These are phyloP conservation scores for Eupithecia abbreviata DNA, from an alignment of 2,888 invertebrate species.

Conservation along the genomic window DNA sequence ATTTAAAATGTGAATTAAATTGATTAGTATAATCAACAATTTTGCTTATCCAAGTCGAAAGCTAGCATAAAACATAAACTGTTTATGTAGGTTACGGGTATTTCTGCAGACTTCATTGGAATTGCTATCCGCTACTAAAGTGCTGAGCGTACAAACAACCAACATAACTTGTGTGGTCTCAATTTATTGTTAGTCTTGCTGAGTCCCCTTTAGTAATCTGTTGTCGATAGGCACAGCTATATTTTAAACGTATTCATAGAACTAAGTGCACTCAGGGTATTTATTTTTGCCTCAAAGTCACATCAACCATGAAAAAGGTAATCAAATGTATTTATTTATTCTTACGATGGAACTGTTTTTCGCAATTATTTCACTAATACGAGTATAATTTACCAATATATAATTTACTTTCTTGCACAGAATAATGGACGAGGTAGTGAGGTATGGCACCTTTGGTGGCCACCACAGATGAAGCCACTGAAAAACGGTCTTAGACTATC, in stretches of 20 bases:
- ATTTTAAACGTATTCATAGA: not conserved
- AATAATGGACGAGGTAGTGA: not conserved
- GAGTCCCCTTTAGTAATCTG: not conserved
- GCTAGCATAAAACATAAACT: not conserved
- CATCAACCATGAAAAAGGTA: constrained; percentile 3
- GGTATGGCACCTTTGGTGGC: too few species aligned
- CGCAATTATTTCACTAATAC: not conserved
- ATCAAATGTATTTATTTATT: not conserved
- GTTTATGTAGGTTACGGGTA: not conserved
- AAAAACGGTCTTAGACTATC: too few species aligned
- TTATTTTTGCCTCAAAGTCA: not conserved
- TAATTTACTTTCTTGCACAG: not conserved
- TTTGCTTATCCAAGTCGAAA: not conserved
- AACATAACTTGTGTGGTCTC: constrained; percentile 8
- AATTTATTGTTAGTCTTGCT: constrained; percentile 19
- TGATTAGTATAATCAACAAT: not conserved
- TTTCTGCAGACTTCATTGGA: constrained; percentile 10
- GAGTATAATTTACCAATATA: not conserved
- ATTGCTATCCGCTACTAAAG: constrained; percentile 5
- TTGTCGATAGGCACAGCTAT: not conserved
- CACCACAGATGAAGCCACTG: too few species aligned
- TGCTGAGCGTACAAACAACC: constrained; percentile 4
- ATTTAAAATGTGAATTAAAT: not conserved
- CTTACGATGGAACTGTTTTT: not conserved
- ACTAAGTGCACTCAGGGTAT: not conserved